A percentile compares a stretch with the other conserved stretches of the same genome.
These are phyloP conservation scores for Siderastrea siderea DNA, from an alignment of 92 coral and sea anemone genomes.

Conservation along the genomic window DNA sequence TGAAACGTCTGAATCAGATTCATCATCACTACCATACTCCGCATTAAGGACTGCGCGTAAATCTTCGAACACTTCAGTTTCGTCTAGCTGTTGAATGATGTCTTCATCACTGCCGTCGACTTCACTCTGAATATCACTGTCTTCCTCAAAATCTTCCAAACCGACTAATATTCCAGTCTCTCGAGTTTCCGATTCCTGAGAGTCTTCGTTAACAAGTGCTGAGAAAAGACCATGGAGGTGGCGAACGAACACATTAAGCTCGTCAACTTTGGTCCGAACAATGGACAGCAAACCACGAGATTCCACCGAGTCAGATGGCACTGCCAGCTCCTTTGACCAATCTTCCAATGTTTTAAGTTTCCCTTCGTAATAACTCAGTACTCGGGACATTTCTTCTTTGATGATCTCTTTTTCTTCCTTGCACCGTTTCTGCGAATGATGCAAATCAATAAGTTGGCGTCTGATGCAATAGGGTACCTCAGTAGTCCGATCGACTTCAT, in stretches of 20 bases:
- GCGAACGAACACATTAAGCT: not conserved
- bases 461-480: too few relatives aligned
- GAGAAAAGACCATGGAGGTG: not conserved
- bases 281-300: constrained; percentile 41
- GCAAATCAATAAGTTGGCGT: not conserved
- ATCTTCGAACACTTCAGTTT: constrained; percentile 36
- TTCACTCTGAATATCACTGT: constrained; percentile 32
- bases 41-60: constrained; percentile 50
- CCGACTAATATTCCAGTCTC: constrained; percentile 29
- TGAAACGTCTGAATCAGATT: constrained; percentile 19
- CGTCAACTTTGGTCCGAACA: constrained; percentile 34
- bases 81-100: constrained; percentile 19
- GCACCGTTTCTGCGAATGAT: constrained; percentile 42
- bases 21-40: constrained; percentile 64
- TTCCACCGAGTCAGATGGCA: constrained; percentile 8
- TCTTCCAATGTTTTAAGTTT: constrained; percentile 8
- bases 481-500: too few relatives aligned
- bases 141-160: constrained; percentile 1
- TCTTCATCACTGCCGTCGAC: constrained; percentile 7
- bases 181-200: not conserved
- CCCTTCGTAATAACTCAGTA: constrained; percentile 4
- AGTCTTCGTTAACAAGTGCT: not conserved
- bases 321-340: constrained; percentile 38
- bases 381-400: constrained; percentile 50
- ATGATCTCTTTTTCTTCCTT: constrained; percentile 45